phyloP scores from a whole-genome alignment of 2,888 invertebrate genomes.

The Cordilura impudica region DNA sequence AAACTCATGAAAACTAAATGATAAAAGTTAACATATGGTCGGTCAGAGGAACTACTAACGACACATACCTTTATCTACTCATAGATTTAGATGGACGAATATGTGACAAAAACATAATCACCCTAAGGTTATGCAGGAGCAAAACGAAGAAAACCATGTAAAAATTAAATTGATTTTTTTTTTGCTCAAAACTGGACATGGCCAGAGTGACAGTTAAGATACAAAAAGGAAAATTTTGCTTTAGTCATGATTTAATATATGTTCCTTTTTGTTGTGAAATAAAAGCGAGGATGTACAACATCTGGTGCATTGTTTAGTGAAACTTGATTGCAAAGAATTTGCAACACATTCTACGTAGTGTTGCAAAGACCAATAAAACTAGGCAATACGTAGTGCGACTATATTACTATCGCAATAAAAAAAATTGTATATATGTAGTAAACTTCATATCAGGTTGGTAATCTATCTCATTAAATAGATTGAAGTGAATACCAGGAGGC shows the following conservation, averaged over 20 bases:
- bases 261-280: background rate
- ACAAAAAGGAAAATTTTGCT: conserved; percentile 1
- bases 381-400: too few relatives aligned
- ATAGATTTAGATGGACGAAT: conserved; percentile 6
- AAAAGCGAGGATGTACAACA: background rate
- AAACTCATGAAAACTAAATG: conserved; percentile 46
- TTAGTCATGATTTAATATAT: conserved; percentile 34
- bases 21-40: conserved; percentile 55
- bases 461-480: too few relatives aligned
- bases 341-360: too few relatives aligned
- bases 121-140: conserved; percentile 32
- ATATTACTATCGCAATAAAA: too few relatives aligned
- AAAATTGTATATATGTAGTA: too few relatives aligned
- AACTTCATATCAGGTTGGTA: too few relatives aligned
- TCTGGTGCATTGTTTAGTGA: background rate
- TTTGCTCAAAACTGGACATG: conserved; percentile 27
- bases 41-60: background rate
- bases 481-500: too few relatives aligned
- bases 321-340: too few relatives aligned
- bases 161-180: conserved; percentile 59
- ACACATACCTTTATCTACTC: conserved; percentile 19
- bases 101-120: conserved; percentile 50
- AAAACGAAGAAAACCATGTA: conserved; percentile 33
- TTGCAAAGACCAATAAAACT: too few relatives aligned
- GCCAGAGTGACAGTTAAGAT: conserved; percentile 30